Conservation (phyloP, 2,797 vertebrate genomes). For the Pagetopsis macropterus region DNA sequence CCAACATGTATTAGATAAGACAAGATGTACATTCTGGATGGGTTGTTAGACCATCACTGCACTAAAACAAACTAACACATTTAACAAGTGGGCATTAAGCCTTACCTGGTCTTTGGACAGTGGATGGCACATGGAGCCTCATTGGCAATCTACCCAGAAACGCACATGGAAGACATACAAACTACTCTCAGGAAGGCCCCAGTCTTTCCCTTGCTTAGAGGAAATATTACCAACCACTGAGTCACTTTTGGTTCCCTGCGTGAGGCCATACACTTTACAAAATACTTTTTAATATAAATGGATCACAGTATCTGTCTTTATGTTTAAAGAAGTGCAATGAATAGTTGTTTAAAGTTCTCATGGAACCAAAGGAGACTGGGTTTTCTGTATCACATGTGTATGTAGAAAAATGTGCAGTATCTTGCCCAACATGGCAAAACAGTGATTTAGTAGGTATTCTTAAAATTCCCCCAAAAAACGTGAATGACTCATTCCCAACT, state of each 20-base stretch:
- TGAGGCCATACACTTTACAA: background rate
- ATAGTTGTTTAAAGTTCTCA: background rate
- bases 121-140: background rate
- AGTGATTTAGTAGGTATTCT: no score
- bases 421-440: no score
- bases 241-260: background rate
- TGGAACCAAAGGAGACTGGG: no score
- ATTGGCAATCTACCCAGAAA: background rate
- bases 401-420: no score
- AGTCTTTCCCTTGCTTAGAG: background rate
- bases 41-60: background rate
- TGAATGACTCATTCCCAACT: no score
- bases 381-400: no score
- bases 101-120: no score
- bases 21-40: background rate
- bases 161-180: background rate
- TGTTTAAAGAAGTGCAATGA: slow-evolving; percentile 1
- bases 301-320: slow-evolving; percentile 1
- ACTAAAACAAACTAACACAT: background rate
- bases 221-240: background rate
- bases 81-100: background rate
- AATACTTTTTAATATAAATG: background rate
- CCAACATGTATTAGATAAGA: background rate
- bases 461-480: no score
- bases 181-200: background rate